A percentile compares a stretch with the other conserved stretches of the same genome.
phyloP scores from a whole-genome alignment of 2,888 invertebrate genomes.

The Orchesellides sinensis region DNA sequence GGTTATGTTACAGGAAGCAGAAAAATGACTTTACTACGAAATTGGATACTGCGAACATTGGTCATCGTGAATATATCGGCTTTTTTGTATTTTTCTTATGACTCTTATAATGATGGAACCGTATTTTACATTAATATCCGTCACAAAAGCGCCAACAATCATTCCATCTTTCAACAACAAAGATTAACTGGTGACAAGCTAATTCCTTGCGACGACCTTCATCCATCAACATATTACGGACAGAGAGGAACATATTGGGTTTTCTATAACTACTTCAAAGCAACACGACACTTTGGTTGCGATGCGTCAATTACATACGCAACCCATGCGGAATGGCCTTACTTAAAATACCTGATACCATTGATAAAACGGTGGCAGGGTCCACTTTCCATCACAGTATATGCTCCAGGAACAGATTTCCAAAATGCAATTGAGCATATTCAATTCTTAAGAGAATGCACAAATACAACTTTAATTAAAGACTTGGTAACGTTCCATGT shows the following conservation, averaged over 20 bases:
- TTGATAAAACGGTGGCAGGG: slow-evolving; percentile 92
- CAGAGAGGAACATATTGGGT: slow-evolving; percentile 93
- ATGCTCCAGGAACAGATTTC: slow-evolving; percentile 92
- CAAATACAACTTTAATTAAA: slow-evolving; percentile 82
- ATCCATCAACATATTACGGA: slow-evolving; percentile 81
- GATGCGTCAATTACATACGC: slow-evolving; percentile 93
- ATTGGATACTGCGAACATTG: too few relatives aligned
- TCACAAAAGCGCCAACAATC: too few relatives aligned
- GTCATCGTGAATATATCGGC: too few relatives aligned
- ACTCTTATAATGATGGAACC: too few relatives aligned
- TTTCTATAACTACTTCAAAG: slow-evolving; percentile 89
- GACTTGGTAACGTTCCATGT: slow-evolving; percentile 92
- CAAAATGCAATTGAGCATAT: slow-evolving; percentile 87
- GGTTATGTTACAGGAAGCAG: too few relatives aligned
- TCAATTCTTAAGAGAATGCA: slow-evolving; percentile 88
- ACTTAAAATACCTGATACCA: slow-evolving; percentile 92
- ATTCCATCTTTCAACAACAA: too few relatives aligned
- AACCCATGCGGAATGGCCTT: slow-evolving; percentile 94
- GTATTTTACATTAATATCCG: too few relatives aligned
- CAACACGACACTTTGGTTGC: slow-evolving; percentile 83
- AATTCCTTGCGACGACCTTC: slow-evolving; percentile 83
- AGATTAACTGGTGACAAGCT: slow-evolving; percentile 46
- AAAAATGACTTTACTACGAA: too few relatives aligned
- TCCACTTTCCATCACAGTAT: slow-evolving; percentile 90
- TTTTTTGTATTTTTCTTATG: too few relatives aligned